Evolutionary conservation across 1,140 invertebrate genomes (phyloP), one percentile per base, ranked within the genome.

Genomic region (Colletes latitarsis): DNA sequence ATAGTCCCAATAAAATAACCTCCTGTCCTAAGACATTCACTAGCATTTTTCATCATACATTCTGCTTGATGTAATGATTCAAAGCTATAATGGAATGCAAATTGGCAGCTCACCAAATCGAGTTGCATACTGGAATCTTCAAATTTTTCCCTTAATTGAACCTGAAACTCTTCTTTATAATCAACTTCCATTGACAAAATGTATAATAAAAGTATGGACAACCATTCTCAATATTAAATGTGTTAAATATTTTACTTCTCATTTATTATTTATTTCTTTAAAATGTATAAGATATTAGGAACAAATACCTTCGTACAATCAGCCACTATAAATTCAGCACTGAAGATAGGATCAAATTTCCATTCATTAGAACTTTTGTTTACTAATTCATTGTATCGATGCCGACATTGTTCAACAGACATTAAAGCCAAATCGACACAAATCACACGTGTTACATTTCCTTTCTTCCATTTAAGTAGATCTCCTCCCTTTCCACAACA

Each of bases 1-100:
- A 99, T 97, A 3, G 98, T 99, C 41, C 98, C 99, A 92, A 99
- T 98, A 90, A 99, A 99, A 92, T 96, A 99, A 9, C 99, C 99
- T 68, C 98, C 98, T 1, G 96, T 95, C 83, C 95, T 95, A 6
- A 99, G 94, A 91, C 96, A 97, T 92, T 99, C 98, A 21, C 97
- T 96, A 6, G 97, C 97, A 95, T 99, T 99, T 78, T 95, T 95
- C 0, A 99, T 93, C 97, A 99, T 99, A 89, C 96, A 96, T 90
- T 98, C 96, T 1, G 98, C 98, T 94, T 99, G 98, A n/a, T 94
- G 90, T 74, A 98, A 92, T 71, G 96, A 97, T 93, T 99, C 98
- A 94, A 99, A 99, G 88, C 97, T 97, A 88, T 99, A 99, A 93
- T 98, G 97, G 88, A 99, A 97, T 30, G 98, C 97, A 95, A 99